phyloP scores from a whole-genome alignment of 2,797 vertebrate species.

The Potorous gilbertii region DNA sequence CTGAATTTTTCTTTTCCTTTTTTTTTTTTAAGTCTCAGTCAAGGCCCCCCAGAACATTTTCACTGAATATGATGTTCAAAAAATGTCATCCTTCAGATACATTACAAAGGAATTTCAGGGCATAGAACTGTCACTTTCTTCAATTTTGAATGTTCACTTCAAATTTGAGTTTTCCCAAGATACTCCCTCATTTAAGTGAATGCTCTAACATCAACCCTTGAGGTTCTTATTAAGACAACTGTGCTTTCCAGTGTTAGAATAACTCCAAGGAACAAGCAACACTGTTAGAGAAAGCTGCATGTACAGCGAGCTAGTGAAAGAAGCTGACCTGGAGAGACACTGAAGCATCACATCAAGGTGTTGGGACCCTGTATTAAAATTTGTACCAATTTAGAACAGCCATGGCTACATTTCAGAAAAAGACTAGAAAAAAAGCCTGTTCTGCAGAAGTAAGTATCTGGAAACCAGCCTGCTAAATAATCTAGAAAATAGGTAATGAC shows the following conservation, averaged over 20 bases:
- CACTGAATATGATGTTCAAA: neutral
- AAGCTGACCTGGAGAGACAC: neutral
- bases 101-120: neutral
- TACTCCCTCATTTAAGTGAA: neutral
- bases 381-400: conserved; percentile 13
- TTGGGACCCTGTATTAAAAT: conserved; percentile 16
- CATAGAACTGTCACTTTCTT: neutral
- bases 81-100: neutral
- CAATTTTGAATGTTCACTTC: neutral
- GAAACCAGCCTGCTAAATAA: neutral
- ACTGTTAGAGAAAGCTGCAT: neutral
- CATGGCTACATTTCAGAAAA: neutral
- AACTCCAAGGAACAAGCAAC: neutral
- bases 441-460: neutral
- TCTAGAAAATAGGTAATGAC: neutral
- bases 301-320: neutral
- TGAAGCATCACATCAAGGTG: neutral
- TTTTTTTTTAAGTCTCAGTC: neutral
- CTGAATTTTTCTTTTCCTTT: neutral
- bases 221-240: neutral
- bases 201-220: neutral
- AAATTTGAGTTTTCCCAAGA: neutral
- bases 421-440: neutral
- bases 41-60: accelerated
- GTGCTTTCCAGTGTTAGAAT: neutral